Percentiles rank a stretch among this genome's conserved stretches.
These are phyloP conservation scores for Oryzias sinensis DNA, from an alignment of 2,797 vertebrate species.

Conservation along the genomic window DNA sequence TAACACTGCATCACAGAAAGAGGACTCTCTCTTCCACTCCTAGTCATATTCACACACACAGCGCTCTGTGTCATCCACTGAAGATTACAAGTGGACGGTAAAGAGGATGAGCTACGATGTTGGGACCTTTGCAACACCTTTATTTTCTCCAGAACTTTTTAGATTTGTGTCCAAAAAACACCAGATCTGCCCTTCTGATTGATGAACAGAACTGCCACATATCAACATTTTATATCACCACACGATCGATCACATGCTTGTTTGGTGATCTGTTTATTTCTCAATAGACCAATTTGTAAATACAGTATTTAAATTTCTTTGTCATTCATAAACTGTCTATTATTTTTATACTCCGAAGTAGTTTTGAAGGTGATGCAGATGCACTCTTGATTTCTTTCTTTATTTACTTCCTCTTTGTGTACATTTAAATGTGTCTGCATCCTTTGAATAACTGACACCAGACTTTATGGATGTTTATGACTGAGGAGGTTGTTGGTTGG, in stretches of 20 bases:
- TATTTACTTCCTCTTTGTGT: slow-evolving; percentile 36
- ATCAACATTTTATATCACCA: slow-evolving; percentile 41
- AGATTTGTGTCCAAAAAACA: not conserved
- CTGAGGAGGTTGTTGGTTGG: slow-evolving; percentile 16
- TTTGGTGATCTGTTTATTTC: slow-evolving; percentile 46
- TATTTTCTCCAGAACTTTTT: slow-evolving; percentile 16
- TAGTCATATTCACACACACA: slow-evolving; percentile 32
- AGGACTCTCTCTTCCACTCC: slow-evolving; percentile 29
- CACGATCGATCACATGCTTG: slow-evolving; percentile 45
- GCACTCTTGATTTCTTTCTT: slow-evolving; percentile 31
- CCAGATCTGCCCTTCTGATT: not conserved
- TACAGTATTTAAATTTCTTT: slow-evolving; percentile 60
- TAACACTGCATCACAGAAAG: slow-evolving; percentile 3
- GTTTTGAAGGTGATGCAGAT: slow-evolving; percentile 11
- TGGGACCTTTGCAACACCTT: slow-evolving; percentile 32
- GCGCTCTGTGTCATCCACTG: slow-evolving; percentile 39
- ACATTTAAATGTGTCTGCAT: slow-evolving; percentile 22
- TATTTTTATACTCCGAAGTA: too few relatives aligned
- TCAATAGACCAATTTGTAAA: slow-evolving; percentile 46
- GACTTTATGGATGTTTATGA: slow-evolving; percentile 15
- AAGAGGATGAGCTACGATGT: slow-evolving; percentile 35
- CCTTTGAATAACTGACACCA: slow-evolving; percentile 13
- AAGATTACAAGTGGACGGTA: slow-evolving; percentile 25
- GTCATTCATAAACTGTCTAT: not conserved
- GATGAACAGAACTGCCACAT: slow-evolving; percentile 20